Conservation (phyloP, 2,113 vertebrate species). For the Podocnemis expansa region DNA sequence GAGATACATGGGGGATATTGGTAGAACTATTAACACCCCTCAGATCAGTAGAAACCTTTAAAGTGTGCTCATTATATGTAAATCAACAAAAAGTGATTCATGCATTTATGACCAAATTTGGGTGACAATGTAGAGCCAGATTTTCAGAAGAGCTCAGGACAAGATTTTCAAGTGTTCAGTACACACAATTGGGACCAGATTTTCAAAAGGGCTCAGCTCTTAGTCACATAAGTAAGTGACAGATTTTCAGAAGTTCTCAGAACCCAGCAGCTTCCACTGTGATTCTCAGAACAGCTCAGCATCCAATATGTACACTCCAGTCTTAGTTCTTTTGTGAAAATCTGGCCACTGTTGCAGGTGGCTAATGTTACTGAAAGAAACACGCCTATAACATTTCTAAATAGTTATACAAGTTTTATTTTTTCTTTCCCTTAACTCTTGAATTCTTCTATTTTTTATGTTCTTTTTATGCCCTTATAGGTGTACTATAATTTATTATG, state of each 20-base stretch:
- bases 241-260: background rate
- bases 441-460: background rate
- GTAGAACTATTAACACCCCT: too few species aligned
- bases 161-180: background rate
- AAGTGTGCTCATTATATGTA: too few species aligned
- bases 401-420: rapidly evolving
- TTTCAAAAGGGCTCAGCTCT: slow-evolving; percentile 20
- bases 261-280: slow-evolving; percentile 12
- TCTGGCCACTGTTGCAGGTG: background rate
- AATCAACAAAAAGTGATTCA: too few species aligned
- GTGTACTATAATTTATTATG: background rate
- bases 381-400: background rate
- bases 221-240: background rate
- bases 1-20: too few species aligned
- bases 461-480: background rate
- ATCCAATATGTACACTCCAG: background rate
- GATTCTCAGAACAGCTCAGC: background rate
- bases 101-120: too few species aligned
- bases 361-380: slow-evolving; percentile 26
- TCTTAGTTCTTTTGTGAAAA: background rate
- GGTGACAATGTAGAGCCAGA: too few species aligned
- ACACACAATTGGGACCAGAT: background rate
- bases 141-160: background rate
- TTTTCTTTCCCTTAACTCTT: background rate
- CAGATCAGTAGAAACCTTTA: too few species aligned